phyloP scores from a whole-genome alignment of 2,797 vertebrate genomes.

The Syngnathus rostellatus region DNA sequence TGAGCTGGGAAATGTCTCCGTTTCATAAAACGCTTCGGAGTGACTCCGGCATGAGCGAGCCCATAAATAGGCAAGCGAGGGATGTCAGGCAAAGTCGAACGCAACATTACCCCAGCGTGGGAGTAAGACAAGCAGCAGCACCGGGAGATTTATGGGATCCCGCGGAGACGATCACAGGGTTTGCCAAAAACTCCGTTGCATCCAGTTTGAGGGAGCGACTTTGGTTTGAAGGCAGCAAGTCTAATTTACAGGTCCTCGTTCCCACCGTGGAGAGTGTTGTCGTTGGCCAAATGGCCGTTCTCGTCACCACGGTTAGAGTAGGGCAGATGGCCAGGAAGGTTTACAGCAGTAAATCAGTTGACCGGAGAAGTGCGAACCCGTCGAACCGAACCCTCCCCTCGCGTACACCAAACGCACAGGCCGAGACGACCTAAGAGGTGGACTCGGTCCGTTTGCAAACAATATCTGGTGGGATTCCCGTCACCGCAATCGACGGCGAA shows the following conservation, averaged over 20 bases:
- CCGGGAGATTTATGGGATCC: slow-evolving; percentile 60
- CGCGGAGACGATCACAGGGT: slow-evolving; percentile 38
- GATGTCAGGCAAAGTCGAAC: slow-evolving; percentile 47
- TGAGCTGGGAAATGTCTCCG: slow-evolving; percentile 50
- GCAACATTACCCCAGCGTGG: slow-evolving; percentile 37
- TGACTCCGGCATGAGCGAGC: too few relatives aligned
- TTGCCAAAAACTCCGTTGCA: slow-evolving; percentile 40
- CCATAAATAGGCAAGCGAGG: slow-evolving; percentile 40
- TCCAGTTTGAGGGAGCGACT: slow-evolving; percentile 43
- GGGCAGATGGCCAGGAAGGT: slow-evolving; percentile 30
- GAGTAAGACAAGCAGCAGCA: slow-evolving; percentile 57
- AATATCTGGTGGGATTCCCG: too few relatives aligned
- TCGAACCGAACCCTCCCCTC: too few relatives aligned
- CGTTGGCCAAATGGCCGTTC: slow-evolving; percentile 47
- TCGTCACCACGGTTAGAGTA: slow-evolving; percentile 33
- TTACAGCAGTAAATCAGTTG: slow-evolving; percentile 20
- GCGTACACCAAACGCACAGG: too few relatives aligned
- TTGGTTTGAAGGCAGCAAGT: slow-evolving; percentile 41
- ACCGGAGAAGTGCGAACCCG: slow-evolving; percentile 7
- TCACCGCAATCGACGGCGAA: not conserved
- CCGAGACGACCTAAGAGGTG: too few relatives aligned
- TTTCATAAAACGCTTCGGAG: slow-evolving; percentile 42
- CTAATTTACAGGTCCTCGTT: slow-evolving; percentile 66
- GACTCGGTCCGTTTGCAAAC: too few relatives aligned
- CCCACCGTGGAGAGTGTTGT: slow-evolving; percentile 52